Evolutionary conservation across 1,140 invertebrate genomes (phyloP), one percentile per base, ranked within the genome.

Genomic region (Drosophila oshimai): DNA sequence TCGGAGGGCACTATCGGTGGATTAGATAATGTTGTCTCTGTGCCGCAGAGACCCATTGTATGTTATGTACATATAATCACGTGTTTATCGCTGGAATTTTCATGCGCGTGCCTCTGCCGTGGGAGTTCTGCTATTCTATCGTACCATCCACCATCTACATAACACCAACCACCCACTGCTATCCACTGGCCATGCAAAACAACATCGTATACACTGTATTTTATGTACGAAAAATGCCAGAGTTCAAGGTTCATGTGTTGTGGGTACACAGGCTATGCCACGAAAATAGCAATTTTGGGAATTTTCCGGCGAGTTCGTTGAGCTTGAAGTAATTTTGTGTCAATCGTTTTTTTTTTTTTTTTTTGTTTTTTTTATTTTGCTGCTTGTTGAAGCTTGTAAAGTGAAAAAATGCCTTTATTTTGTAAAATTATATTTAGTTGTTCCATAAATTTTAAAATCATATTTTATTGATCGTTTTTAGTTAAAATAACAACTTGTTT

Each of bases 11-110:
- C 37, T 51, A 36, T 75, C 33, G 6, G n/a, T 47, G 65, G 67
- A 76, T 55, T 53, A 58, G 64, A 55, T 69, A 37, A 34, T 54
- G 57, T 28, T 17, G 46, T 54, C 24, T 49, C 15, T 28, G 37
- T 69, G 37, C 22, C 44, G 39, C 22, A 9, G 17, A 60, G 45
- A 73, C 12, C 60, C 46, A 77, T 65, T 55, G 46, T 34, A 41
- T 61, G 65, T 57, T 58, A 58, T 75, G 71, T 75, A 84, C 80
- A 84, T 68, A 73, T 46, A 86, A 87, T 87, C 80, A 86, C 80
- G 81, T 86, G 80, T 80, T 87, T 80, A 86, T 86, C 75, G 37
- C 45, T 73, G 75, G 81, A 72, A 87, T 83, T 76, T 68, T 36
- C 44, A 76, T 69, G 80, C 81, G 80, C 81, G 81, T 84, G 81